Base-by-base conservation (phyloP, 2,797 vertebrate species). In the Kryptopterus vitreolus region DNA sequence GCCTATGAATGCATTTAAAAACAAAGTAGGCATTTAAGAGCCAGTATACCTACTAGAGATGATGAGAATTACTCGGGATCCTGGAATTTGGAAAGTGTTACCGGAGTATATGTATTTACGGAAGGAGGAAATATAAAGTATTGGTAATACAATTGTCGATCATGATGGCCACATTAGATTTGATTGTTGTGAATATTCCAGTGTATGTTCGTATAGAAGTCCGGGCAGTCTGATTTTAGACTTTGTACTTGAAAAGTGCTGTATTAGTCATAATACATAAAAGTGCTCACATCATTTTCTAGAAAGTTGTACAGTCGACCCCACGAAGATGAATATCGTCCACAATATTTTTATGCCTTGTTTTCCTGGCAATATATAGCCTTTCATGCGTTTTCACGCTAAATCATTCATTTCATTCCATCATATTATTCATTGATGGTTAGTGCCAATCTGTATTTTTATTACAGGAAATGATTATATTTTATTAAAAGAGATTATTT, bases 1-100 rank as follows among this genome's bases (percentile, higher is more conserved):
- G 91, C 92, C 92, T 94, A 93, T 94, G 93, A 95, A 94, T 31
- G 93, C 94, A 94, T 95, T 94, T 95, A 94, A 93, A 43, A 73
- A 9, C 15, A 57, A 58, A 26, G 52, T 35, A 57, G 9, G 43
- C n/a, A 26, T 74, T 74, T 57, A 57, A 24, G 31, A 38, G 52
- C 33, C 29, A 33, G 1, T 58, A 59, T 13, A 43, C 24, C 11
- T 74, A 43, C n/a, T 6, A 52, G 48, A 26, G 68, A 20, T 73
- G 31, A 38, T 35, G 3, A 38, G 35, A 74, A 74, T 74, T 22
- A 53, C 4, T 18, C 18, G 18, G 29, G 38, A 15, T 70, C 7
- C 15, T 35, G 3, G 20, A 8, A 18, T 31, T 16, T 61, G 7
- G 31, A n/a, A n/a, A n/a, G 13, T 43, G 11, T 50, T 50, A 61